A percentile compares a stretch with the other conserved stretches of the same genome.
Conservation (phyloP, 2,113 vertebrate species). For the Prochilodus magdalenae region DNA sequence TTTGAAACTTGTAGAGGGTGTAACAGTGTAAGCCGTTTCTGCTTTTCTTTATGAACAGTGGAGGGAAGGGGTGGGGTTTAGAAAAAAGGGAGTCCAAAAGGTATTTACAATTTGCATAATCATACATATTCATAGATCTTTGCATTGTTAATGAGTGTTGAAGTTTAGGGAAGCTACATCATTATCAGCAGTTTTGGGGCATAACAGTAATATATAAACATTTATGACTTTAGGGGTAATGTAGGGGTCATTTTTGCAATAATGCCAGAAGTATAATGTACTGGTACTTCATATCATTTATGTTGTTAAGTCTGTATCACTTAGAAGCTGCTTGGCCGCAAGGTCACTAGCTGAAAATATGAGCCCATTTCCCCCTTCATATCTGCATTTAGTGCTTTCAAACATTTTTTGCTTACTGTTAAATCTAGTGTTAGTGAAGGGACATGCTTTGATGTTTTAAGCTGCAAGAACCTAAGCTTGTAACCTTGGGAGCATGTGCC, state of each 20-base stretch:
- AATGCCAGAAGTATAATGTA: not conserved
- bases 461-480: conserved; percentile 4
- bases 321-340: not conserved
- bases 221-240: no score
- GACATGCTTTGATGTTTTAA: conserved; percentile 12
- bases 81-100: no score
- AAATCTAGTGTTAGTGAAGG: not conserved
- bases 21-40: no score
- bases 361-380: not conserved
- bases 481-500: not conserved
- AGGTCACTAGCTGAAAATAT: not conserved
- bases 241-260: not conserved
- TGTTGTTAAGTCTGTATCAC: not conserved
- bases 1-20: no score
- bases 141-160: no score
- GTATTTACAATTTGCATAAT: no score
- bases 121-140: no score
- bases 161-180: no score
- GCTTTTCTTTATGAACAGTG: no score
- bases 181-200: no score
- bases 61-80: no score
- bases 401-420: not conserved
- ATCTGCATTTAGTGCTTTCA: not conserved
- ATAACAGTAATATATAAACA: no score
- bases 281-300: not conserved